These are phyloP conservation scores for Meghimatium bilineatum DNA, from an alignment of 2,888 invertebrate genomes.

Conservation along the genomic window DNA sequence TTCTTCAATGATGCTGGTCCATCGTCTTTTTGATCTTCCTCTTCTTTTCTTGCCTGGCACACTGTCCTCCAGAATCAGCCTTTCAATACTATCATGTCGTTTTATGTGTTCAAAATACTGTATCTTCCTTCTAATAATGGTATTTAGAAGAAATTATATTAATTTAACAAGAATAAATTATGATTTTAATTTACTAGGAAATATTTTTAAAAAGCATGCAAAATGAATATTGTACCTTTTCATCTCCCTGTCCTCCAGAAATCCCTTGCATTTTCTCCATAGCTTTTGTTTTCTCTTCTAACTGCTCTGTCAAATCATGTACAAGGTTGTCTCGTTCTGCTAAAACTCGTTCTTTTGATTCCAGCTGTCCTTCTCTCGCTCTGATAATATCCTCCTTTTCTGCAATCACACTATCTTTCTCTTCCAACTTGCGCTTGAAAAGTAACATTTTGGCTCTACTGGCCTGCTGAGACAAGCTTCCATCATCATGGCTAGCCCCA, in stretches of 20 bases:
- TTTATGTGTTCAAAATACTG: too few relatives aligned
- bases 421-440: constrained; percentile 74
- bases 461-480: constrained; percentile 35
- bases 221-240: constrained; percentile 15
- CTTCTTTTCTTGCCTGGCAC: too few relatives aligned
- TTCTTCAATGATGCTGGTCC: too few relatives aligned
- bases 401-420: constrained; percentile 66
- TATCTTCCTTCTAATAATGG: too few relatives aligned
- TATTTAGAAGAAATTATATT: too few relatives aligned
- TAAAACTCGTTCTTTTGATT: constrained; percentile 68
- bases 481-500: constrained; percentile 27
- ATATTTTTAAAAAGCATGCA: neutral
- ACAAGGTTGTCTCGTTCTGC: constrained; percentile 75
- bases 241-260: constrained; percentile 43
- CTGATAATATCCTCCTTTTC: constrained; percentile 65
- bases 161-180: too few relatives aligned
- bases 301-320: constrained; percentile 78
- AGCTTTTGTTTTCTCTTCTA: constrained; percentile 77
- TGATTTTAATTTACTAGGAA: neutral
- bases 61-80: too few relatives aligned
- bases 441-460: constrained; percentile 66
- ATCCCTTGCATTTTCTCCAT: constrained; percentile 62
- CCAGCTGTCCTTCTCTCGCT: constrained; percentile 62
- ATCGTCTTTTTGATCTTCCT: too few relatives aligned
- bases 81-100: too few relatives aligned